Percentiles rank a stretch among this genome's conserved stretches.
Evolutionary conservation across 1,140 invertebrate genomes (phyloP).

Genomic region (Sitophilus oryzae): DNA sequence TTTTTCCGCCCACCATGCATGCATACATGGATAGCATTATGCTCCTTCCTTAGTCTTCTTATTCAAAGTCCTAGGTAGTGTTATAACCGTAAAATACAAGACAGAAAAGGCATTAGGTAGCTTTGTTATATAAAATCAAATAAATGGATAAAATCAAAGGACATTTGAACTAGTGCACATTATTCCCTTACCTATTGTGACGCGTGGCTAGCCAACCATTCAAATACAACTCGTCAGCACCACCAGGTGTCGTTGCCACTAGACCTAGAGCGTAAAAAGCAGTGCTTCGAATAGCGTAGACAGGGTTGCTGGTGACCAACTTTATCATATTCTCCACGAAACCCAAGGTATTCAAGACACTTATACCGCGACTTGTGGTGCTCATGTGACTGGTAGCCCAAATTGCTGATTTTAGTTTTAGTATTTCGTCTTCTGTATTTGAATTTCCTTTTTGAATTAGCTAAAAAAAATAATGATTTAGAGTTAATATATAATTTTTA

Average conservation of each 20-base stretch:
- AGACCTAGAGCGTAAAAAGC: conserved; percentile 83
- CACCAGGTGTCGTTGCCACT: conserved; percentile 72
- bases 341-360: conserved; percentile 54
- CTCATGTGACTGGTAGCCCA: conserved; percentile 86
- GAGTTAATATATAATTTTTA: no score
- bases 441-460: conserved; percentile 46
- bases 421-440: conserved; percentile 56
- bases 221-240: conserved; percentile 67
- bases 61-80: no score
- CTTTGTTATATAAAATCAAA: no score
- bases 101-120: no score
- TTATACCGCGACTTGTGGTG: conserved; percentile 65
- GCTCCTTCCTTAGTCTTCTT: no score
- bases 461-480: conserved; percentile 30
- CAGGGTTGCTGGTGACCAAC: conserved; percentile 68
- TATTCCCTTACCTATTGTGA: conserved; percentile 53
- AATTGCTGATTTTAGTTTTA: conserved; percentile 78
- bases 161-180: no score
- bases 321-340: conserved; percentile 57
- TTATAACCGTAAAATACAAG: no score
- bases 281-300: conserved; percentile 83
- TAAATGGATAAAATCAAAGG: no score
- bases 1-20: no score
- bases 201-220: conserved; percentile 79
- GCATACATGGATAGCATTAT: no score